phyloP scores from a whole-genome alignment of 2,113 vertebrate genomes.

The Oryzias javanicus region DNA sequence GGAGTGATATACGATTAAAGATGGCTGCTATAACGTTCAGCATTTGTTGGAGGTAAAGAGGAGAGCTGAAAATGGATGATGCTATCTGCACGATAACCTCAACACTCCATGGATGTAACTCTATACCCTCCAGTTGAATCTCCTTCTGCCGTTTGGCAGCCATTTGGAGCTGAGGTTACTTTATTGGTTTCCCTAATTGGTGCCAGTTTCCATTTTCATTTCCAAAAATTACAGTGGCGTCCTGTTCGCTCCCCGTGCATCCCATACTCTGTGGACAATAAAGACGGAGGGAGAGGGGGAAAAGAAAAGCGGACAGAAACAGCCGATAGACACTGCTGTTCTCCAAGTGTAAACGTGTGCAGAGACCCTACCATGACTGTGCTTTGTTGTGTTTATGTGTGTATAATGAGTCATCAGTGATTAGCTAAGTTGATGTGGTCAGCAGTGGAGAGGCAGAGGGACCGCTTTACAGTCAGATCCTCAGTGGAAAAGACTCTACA shows the following conservation, averaged over 20 bases:
- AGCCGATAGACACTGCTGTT: conserved; percentile 37
- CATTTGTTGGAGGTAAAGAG: conserved; percentile 10
- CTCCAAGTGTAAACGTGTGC: conserved; percentile 60
- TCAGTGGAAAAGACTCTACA: conserved; percentile 68
- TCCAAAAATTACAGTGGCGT: conserved; percentile 70
- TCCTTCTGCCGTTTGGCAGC: conserved; percentile 67
- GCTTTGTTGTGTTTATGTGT: conserved; percentile 71
- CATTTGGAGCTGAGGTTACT: conserved; percentile 66
- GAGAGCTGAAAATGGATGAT: conserved; percentile 35
- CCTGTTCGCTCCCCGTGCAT: conserved; percentile 46
- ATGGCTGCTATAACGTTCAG: conserved; percentile 11
- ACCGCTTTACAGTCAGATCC: conserved; percentile 68
- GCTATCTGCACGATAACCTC: conserved; percentile 70
- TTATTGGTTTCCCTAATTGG: conserved; percentile 76
- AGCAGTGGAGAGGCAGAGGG: conserved; percentile 55
- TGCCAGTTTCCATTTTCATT: conserved; percentile 79
- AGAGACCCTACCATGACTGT: conserved; percentile 58
- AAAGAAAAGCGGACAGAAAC: conserved; percentile 17
- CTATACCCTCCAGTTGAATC: conserved; percentile 52
- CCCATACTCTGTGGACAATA: conserved; percentile 8
- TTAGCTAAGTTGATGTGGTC: conserved; percentile 75
- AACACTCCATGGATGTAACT: conserved; percentile 53
- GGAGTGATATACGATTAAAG: not conserved
- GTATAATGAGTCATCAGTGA: conserved; percentile 75
- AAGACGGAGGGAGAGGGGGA: not conserved